Evolutionary conservation across 1,140 invertebrate species (phyloP), one percentile per base, ranked within the genome.

Genomic region (Zeugodacus cucurbitae): DNA sequence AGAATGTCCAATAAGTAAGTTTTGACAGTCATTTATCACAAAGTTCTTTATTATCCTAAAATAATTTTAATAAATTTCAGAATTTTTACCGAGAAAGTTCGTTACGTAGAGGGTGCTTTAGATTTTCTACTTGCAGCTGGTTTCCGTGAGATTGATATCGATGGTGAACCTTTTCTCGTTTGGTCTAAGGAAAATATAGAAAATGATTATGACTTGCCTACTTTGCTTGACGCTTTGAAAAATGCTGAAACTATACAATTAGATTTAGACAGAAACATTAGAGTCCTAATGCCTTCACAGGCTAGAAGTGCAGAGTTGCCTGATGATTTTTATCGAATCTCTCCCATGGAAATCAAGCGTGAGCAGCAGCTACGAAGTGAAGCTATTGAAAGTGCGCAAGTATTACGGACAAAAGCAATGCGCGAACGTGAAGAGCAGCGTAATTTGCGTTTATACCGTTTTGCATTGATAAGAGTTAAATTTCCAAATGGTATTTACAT

Each of bases 391-490:
- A 96, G 95, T 91, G 95, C 95, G 90, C 95, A 97, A 90, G 96
- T 98, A 94, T 93, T 99, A 3, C 94, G 97, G 87, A 99, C 98
- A 0, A 98, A 98, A 94, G 97, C 97, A 0, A 98, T 99, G 97
- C 93, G 98, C 20, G 98, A 99, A 93, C 96, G 96, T 90, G 97
- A 98, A 82, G 97, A 98, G 92, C 92, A 96, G 88, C 94, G 96
- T 86, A 96, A 97, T 91, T 95, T 97, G 90, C 94, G 96, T 87
- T 96, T 96, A 93, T 99, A 99, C 93, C 96, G 96, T 90, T 99
- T 96, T 91, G 95, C 96, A 8, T 93, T 98, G 3, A 96, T 99
- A 74, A 94, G 98, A 89, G 95, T 99, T 88, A 95, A 97, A 85
- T 98, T 99, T 93, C 98, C 98, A 0, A 97, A 99, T 94, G 96